These are phyloP conservation scores for Agrypnus murinus DNA, from an alignment of 2,888 invertebrate species.

Conservation along the genomic window DNA sequence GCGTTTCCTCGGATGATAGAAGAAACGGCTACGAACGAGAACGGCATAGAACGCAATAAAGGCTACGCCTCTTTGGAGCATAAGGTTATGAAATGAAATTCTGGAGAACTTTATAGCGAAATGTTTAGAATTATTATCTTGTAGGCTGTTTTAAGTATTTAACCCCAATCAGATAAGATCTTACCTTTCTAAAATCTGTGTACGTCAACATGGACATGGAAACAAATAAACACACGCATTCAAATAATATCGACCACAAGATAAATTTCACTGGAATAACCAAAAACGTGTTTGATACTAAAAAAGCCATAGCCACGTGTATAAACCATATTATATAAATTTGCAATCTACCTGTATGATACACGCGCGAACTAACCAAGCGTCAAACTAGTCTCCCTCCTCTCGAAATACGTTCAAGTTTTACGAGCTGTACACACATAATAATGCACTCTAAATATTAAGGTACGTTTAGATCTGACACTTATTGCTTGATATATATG, in stretches of 20 bases:
- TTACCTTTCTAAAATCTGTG: neutral
- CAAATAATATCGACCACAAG: neutral
- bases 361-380: conserved; percentile 18
- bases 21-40: no score
- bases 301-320: conserved; percentile 18
- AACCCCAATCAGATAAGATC: neutral
- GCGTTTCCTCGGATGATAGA: no score
- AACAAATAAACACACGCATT: neutral
- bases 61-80: no score
- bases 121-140: no score
- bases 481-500: no score
- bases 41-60: neutral
- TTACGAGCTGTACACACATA: conserved; percentile 10
- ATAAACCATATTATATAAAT: neutral
- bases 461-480: no score
- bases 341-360: conserved; percentile 13
- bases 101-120: no score
- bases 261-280: conserved; percentile 14
- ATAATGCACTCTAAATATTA: conserved; percentile 19
- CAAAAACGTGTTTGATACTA: neutral
- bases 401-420: conserved; percentile 4
- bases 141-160: no score
- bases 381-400: conserved; percentile 11
- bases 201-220: neutral
- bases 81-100: no score